These are phyloP conservation scores for Coturnix japonica DNA, from an alignment of 2,113 vertebrate species.

Conservation along the genomic window DNA sequence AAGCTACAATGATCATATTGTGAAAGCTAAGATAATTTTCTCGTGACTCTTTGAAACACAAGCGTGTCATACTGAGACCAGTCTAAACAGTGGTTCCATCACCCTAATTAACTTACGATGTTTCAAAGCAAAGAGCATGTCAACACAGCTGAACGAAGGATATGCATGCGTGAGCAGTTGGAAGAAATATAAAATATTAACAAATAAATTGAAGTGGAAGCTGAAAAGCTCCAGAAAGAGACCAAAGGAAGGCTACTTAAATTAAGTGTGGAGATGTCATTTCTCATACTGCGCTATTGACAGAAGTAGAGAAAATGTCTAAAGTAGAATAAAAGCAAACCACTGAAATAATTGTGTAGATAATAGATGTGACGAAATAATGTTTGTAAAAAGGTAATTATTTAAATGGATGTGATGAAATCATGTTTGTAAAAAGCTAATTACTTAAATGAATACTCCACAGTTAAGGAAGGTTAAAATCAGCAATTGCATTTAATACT, in stretches of 20 bases:
- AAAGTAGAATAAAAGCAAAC: slow-evolving; percentile 71
- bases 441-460: slow-evolving; percentile 61
- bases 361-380: slow-evolving; percentile 63
- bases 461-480: slow-evolving; percentile 47
- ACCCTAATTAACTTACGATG: slow-evolving; percentile 70
- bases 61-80: not conserved
- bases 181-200: slow-evolving; percentile 66
- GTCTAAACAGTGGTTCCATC: slow-evolving; percentile 58
- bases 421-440: slow-evolving; percentile 63
- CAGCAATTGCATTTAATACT: not conserved
- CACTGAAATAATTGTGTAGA: slow-evolving; percentile 51
- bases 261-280: slow-evolving; percentile 61
- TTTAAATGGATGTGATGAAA: slow-evolving; percentile 67
- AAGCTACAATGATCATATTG: not conserved
- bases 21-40: slow-evolving; percentile 24
- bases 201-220: slow-evolving; percentile 46
- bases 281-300: slow-evolving; percentile 64
- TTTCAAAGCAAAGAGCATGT: slow-evolving; percentile 71
- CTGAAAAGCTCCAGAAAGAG: slow-evolving; percentile 58
- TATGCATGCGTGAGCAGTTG: slow-evolving; percentile 40
- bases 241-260: slow-evolving; percentile 51
- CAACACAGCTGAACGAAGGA: slow-evolving; percentile 58
- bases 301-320: slow-evolving; percentile 69
- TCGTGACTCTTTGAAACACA: slow-evolving; percentile 1
- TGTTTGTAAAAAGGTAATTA: slow-evolving; percentile 68